Evolutionary conservation across 2,113 vertebrate species (phyloP).

Genomic region (Psettodes erumei): DNA sequence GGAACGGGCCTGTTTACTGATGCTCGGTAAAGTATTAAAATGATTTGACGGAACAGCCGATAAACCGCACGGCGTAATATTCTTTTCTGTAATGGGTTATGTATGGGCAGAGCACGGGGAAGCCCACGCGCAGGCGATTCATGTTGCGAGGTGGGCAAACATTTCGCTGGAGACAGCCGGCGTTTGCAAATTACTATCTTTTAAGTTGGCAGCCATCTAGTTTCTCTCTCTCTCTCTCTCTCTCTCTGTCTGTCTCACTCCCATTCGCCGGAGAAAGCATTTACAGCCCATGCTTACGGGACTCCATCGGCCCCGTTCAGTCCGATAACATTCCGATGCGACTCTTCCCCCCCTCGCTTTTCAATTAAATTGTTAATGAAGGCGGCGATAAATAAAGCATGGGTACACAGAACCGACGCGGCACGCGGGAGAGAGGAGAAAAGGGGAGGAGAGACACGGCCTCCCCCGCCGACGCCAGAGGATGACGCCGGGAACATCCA

Average conservation of each 20-base stretch:
- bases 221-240: constrained; percentile 9
- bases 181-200: constrained; percentile 68
- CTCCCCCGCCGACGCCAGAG: constrained; percentile 39
- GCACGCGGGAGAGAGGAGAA: constrained; percentile 19
- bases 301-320: constrained; percentile 41
- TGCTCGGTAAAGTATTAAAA: constrained; percentile 31
- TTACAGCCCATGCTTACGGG: constrained; percentile 53
- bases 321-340: constrained; percentile 53
- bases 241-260: background rate
- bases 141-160: constrained; percentile 71
- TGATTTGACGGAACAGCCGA: constrained; percentile 28
- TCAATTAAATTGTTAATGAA: constrained; percentile 70
- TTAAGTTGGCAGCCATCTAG: constrained; percentile 63
- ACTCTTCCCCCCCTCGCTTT: constrained; percentile 57
- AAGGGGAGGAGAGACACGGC: constrained; percentile 12
- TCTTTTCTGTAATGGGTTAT: constrained; percentile 52
- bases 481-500: constrained; percentile 52
- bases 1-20: constrained; percentile 8
- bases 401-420: constrained; percentile 49
- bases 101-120: constrained; percentile 54
- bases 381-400: constrained; percentile 66
- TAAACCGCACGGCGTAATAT: constrained; percentile 38
- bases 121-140: constrained; percentile 66
- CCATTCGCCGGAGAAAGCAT: constrained; percentile 35
- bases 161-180: constrained; percentile 67